Conservation (phyloP, 1,140 invertebrate genomes). For the Magallana ariakensis region DNA sequence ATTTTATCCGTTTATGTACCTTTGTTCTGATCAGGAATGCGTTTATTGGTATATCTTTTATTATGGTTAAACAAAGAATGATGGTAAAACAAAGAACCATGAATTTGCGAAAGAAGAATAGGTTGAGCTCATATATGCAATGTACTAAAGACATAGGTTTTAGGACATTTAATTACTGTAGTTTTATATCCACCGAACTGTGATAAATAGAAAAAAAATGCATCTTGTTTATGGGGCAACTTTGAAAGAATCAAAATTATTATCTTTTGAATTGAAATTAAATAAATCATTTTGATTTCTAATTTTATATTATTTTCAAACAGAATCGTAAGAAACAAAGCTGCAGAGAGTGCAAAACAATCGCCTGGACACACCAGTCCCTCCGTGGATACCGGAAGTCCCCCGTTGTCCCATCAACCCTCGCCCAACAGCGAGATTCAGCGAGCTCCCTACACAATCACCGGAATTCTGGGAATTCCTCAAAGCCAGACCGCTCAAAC, state of each 20-base stretch:
- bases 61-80: neutral
- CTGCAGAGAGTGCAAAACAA: conserved; percentile 66
- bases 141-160: neutral
- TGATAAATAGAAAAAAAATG: too few relatives aligned
- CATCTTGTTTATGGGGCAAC: too few relatives aligned
- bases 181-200: too few relatives aligned
- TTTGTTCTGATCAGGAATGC: neutral
- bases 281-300: too few relatives aligned
- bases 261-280: too few relatives aligned
- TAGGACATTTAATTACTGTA: too few relatives aligned
- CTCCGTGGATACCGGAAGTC: conserved; percentile 47
- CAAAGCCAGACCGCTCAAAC: conserved; percentile 54
- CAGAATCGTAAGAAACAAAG: conserved; percentile 72
- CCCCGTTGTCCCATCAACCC: conserved; percentile 47
- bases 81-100: conserved; percentile 12
- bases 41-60: conserved; percentile 20
- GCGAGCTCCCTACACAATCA: conserved; percentile 60
- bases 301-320: conserved; percentile 21
- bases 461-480: conserved; percentile 62
- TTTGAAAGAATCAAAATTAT: too few relatives aligned
- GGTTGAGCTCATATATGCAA: neutral
- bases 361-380: conserved; percentile 59
- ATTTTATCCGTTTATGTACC: neutral
- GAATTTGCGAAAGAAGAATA: conserved; percentile 18
- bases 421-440: conserved; percentile 61